phyloP scores from a whole-genome alignment of 2,888 invertebrate genomes.

The Xanthorhoe designata region DNA sequence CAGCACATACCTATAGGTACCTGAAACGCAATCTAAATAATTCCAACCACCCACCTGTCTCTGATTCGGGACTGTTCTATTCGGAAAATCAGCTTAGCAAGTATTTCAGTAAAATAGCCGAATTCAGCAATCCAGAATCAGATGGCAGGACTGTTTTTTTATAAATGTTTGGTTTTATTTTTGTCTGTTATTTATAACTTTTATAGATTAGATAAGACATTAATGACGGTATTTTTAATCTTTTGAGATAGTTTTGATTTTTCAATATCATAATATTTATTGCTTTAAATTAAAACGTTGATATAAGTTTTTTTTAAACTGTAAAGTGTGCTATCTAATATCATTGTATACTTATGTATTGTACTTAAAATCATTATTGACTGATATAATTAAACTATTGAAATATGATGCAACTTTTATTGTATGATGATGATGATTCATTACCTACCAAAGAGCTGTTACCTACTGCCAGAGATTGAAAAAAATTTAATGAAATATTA shows the following conservation, averaged over 20 bases:
- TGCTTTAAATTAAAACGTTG: conserved; percentile 25
- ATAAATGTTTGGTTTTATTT: not conserved
- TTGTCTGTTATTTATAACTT: not conserved
- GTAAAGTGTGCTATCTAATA: conserved; percentile 37
- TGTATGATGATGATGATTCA: not conserved
- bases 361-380: conserved; percentile 44
- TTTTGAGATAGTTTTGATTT: conserved; percentile 10
- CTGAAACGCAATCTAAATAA: conserved; percentile 31
- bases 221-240: conserved; percentile 6
- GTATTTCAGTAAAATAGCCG: not conserved
- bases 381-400: conserved; percentile 47
- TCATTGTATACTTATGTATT: conserved; percentile 34
- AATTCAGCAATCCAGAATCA: conserved; percentile 3
- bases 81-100: not conserved
- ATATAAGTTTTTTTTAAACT: conserved; percentile 25
- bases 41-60: conserved; percentile 25
- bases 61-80: not conserved
- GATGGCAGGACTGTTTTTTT: not conserved
- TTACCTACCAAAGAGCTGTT: not conserved
- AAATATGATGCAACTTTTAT: conserved; percentile 17
- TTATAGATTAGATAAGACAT: not conserved
- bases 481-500: too few relatives aligned
- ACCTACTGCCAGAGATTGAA: too few relatives aligned
- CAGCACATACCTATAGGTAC: conserved; percentile 23
- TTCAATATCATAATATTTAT: conserved; percentile 17